Evolutionary conservation across 2,888 invertebrate species (phyloP).

Genomic region (Prosapia bicincta): DNA sequence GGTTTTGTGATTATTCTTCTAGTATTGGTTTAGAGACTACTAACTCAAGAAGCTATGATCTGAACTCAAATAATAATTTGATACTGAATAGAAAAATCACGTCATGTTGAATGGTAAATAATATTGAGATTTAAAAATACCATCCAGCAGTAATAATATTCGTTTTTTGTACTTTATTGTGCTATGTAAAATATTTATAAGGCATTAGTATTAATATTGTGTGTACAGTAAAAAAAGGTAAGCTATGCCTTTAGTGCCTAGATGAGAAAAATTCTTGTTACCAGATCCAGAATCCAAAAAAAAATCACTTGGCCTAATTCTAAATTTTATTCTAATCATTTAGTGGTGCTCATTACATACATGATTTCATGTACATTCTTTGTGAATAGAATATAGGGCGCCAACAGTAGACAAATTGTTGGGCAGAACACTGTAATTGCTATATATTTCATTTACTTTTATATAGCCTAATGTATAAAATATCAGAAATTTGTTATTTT

Average conservation of each 20-base stretch:
- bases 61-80: not conserved
- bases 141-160: constrained; percentile 6
- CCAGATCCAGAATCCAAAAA: not conserved
- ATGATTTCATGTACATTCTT: not conserved
- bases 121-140: not conserved
- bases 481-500: constrained; percentile 29
- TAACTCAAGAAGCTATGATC: not conserved
- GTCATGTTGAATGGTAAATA: not conserved
- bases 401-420: not conserved
- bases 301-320: constrained; percentile 26
- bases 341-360: constrained; percentile 27
- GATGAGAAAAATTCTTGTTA: not conserved
- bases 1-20: not conserved
- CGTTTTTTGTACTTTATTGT: constrained; percentile 18
- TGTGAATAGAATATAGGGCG: not conserved
- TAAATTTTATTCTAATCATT: constrained; percentile 21
- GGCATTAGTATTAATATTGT: constrained; percentile 13
- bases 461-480: constrained; percentile 18
- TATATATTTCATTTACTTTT: not conserved
- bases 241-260: not conserved
- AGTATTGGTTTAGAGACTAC: not conserved
- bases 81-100: not conserved
- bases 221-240: not conserved
- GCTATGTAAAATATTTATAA: constrained; percentile 1
- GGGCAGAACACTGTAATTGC: not conserved